phyloP scores from a whole-genome alignment of 1,140 invertebrate genomes.

The Choristoneura fumiferana region DNA sequence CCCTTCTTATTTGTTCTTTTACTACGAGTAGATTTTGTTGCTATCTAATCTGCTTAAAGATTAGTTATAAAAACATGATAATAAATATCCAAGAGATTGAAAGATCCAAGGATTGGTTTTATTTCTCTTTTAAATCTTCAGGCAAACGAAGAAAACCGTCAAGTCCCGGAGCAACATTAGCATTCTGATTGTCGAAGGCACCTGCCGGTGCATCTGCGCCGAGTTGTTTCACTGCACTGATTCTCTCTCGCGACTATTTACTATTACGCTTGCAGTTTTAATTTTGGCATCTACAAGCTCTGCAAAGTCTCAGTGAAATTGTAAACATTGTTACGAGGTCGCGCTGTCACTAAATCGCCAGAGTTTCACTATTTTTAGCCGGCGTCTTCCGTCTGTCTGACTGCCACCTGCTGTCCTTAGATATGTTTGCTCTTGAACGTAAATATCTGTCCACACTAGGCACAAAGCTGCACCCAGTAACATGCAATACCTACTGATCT shows the following conservation, averaged over 20 bases:
- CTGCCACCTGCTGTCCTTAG: conserved; percentile 60
- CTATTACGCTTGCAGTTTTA: conserved; percentile 2
- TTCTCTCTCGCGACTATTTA: background rate
- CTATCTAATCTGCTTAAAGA: no score
- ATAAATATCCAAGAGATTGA: no score
- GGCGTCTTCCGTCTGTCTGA: conserved; percentile 72
- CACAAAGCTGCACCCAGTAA: background rate
- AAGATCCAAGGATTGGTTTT: no score
- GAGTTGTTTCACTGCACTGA: no score
- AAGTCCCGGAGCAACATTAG: no score
- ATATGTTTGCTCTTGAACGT: conserved; percentile 34
- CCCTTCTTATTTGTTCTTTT: no score
- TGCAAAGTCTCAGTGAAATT: conserved; percentile 26
- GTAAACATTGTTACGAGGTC: conserved; percentile 70
- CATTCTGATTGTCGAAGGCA: no score
- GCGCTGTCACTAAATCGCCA: conserved; percentile 62
- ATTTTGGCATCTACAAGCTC: conserved; percentile 12
- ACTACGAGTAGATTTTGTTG: no score
- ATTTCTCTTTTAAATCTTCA: no score
- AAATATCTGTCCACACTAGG: background rate
- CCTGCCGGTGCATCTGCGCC: no score
- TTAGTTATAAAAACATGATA: no score
- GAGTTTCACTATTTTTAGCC: conserved; percentile 65
- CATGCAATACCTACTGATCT: background rate
- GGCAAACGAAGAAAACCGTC: no score